Conservation (phyloP, 2,888 invertebrate genomes). For the Ypsolopha scabrella region DNA sequence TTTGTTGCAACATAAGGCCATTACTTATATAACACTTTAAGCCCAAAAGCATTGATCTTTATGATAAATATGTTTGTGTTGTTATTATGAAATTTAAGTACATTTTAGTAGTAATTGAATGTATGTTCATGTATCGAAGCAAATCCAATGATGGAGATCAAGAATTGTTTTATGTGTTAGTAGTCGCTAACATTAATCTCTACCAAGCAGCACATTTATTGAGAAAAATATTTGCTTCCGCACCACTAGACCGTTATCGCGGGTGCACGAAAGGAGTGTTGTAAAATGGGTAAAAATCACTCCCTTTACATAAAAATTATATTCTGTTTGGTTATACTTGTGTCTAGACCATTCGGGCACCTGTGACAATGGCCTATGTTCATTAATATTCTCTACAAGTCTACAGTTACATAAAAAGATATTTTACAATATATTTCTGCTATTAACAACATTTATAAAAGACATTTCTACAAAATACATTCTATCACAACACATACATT, state of each 20-base stretch:
- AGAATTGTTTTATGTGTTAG: not conserved
- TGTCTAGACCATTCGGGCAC: too few relatives aligned
- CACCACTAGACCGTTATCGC: not conserved
- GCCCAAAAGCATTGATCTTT: not conserved
- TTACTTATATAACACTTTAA: not conserved
- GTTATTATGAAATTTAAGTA: not conserved
- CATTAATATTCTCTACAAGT: too few relatives aligned
- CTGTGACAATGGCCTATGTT: too few relatives aligned
- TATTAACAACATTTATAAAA: slow-evolving; percentile 4
- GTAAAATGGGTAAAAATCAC: too few relatives aligned
- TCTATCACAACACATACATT: slow-evolving; percentile 8
- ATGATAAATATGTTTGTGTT: not conserved
- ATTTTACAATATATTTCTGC: slow-evolving; percentile 3
- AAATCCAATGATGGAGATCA: not conserved
- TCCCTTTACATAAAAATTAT: too few relatives aligned
- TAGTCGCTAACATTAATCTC: not conserved
- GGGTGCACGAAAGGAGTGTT: not conserved
- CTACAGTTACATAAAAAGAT: not conserved
- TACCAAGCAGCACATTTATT: not conserved
- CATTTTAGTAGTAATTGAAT: not conserved
- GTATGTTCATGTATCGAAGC: not conserved
- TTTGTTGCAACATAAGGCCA: not conserved
- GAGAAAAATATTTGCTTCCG: not conserved
- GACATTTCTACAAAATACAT: slow-evolving; percentile 4
- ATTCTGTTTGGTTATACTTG: too few relatives aligned